Evolutionary conservation across 2,888 invertebrate genomes (phyloP), one percentile per base, ranked within the genome.

Genomic region (Heliconius erato): DNA sequence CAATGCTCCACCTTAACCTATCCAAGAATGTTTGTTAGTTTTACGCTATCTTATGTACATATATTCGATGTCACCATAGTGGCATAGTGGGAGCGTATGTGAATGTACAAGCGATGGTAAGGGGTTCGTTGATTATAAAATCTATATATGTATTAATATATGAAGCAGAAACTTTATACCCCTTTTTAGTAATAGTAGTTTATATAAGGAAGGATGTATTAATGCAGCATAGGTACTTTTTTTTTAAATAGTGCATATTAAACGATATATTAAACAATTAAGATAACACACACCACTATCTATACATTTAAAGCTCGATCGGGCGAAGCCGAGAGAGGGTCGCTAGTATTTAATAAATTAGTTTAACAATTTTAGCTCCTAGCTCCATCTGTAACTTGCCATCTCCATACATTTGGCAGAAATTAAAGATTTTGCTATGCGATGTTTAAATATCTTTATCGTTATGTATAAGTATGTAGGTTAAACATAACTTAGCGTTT

Each of bases 1-100:
- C 87, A 85, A 87, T 86, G 84, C 82, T 67, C 74, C 79, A 79
- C 74, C 82, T 81, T 84, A 79, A 86, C 84, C 86, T 84, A 86
- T 84, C 83, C 85, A 81, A 85, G 81, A 81, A 81, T 78, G 71
- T 78, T 71, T 68, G 54, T 65, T 76, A 78, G 69, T 65, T 78
- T 32, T 63, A 28, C 81, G 35, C 65, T 71, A 71, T 76, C 19
- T 19, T 59, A 23, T 32, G 44, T n/a, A 76, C n/a, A 35, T 35
- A 63, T 54, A 54, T 19, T 59, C 14, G 23, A 32, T 32, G 16
- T 44, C 5, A 28, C 65, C 28, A 65, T 16, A 7, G 28, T 28
- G 28, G 16, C 16, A 28, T 28, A 16, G 19, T 6, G 28, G 6
- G 7, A 2, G 4, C 14, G 28, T 63, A 14, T 28, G 16, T 67